A percentile compares a stretch with the other conserved stretches of the same genome.
These are phyloP conservation scores for Lacerta viridis DNA, from an alignment of 2,797 vertebrate genomes.

Conservation along the genomic window DNA sequence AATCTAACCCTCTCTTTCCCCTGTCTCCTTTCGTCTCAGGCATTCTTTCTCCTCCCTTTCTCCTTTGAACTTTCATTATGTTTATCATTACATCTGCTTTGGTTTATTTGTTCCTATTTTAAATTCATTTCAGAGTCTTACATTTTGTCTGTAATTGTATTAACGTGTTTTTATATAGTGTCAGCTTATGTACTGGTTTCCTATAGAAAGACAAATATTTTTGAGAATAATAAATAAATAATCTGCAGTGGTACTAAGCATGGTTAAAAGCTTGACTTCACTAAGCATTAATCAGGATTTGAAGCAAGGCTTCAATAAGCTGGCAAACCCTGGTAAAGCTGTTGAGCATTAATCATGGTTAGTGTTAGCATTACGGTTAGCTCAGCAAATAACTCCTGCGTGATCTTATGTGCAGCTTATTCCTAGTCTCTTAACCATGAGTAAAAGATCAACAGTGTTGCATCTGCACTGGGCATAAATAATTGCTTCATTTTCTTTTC, in stretches of 20 bases:
- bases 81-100: conserved; percentile 23
- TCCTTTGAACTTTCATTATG: conserved; percentile 19
- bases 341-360: background rate
- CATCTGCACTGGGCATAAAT: conserved; percentile 18
- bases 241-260: background rate
- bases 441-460: conserved; percentile 21
- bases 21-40: conserved; percentile 8
- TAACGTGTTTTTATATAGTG: background rate
- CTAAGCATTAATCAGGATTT: background rate
- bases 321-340: background rate
- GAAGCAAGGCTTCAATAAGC: background rate
- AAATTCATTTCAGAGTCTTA: background rate
- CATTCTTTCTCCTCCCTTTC: background rate
- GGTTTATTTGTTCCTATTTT: conserved; percentile 26
- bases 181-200: background rate
- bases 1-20: background rate
- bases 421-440: conserved; percentile 16
- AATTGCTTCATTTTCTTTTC: conserved; percentile 21
- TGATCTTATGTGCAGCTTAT: background rate
- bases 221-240: background rate
- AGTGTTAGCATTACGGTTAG: background rate
- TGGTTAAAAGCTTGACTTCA: background rate
- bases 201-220: background rate
- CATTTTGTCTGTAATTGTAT: conserved; percentile 5
- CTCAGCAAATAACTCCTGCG: background rate